Conservation (phyloP, 2,888 invertebrate genomes). For the Sylvicola cinctus region DNA sequence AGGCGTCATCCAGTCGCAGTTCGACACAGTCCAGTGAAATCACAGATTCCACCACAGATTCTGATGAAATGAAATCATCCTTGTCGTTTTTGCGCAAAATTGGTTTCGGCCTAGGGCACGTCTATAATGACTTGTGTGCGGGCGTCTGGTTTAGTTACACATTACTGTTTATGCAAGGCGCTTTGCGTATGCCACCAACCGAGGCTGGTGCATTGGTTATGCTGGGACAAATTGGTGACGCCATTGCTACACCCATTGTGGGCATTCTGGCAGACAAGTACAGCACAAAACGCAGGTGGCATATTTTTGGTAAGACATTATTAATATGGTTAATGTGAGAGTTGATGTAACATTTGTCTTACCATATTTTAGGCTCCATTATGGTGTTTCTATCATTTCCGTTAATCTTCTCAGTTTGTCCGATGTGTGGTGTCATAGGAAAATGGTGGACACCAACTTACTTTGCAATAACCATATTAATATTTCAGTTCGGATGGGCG, state of each 20-base stretch:
- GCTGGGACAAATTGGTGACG: constrained; percentile 57
- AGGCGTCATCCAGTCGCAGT: too few relatives aligned
- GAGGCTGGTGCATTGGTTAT: constrained; percentile 46
- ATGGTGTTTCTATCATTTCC: constrained; percentile 57
- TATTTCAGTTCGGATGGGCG: constrained; percentile 91
- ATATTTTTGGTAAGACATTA: constrained; percentile 45
- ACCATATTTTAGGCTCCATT: constrained; percentile 29
- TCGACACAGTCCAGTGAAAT: too few relatives aligned
- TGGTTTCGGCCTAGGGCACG: constrained; percentile 55
- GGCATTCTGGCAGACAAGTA: constrained; percentile 63
- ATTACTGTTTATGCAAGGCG: constrained; percentile 58
- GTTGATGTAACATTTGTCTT: background rate
- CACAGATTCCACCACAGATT: too few relatives aligned
- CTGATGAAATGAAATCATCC: constrained; percentile 7
- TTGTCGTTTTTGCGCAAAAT: constrained; percentile 22
- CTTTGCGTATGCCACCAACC: constrained; percentile 32
- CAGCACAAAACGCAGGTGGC: constrained; percentile 66
- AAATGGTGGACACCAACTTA: constrained; percentile 34
- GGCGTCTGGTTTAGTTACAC: constrained; percentile 93
- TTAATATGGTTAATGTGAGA: background rate
- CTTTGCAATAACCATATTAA: constrained; percentile 36
- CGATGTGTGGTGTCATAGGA: constrained; percentile 30
- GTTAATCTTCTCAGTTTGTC: constrained; percentile 52
- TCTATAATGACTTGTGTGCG: constrained; percentile 86
- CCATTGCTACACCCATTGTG: constrained; percentile 65